Percentiles rank a stretch among this genome's conserved stretches.
Evolutionary conservation across 2,888 invertebrate species (phyloP).

Genomic region (Rhimphoctona megacephalus): DNA sequence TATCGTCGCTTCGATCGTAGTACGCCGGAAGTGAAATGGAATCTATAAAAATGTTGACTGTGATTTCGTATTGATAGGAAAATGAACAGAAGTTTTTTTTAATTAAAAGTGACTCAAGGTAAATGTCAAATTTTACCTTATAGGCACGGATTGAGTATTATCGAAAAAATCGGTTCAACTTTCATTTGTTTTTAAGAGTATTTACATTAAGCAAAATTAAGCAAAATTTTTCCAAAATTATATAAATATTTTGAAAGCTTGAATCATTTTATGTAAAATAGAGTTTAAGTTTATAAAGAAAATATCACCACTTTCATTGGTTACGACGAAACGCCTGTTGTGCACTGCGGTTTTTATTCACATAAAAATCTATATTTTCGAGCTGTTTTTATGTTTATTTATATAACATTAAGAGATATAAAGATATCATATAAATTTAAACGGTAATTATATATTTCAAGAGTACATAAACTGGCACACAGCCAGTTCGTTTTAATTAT

Average conservation of each 20-base stretch:
- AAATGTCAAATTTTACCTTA: slow-evolving; percentile 8
- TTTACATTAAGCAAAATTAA: neutral
- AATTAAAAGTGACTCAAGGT: neutral
- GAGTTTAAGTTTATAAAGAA: neutral
- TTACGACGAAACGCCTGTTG: neutral
- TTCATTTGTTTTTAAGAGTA: neutral
- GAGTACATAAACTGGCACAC: neutral
- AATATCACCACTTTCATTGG: neutral
- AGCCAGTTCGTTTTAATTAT: slow-evolving; percentile 12
- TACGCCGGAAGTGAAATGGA: slow-evolving; percentile 24
- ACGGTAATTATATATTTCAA: neutral
- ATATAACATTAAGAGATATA: neutral
- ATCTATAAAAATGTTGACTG: neutral
- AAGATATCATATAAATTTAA: neutral
- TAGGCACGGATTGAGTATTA: neutral
- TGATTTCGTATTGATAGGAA: neutral
- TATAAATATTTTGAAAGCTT: neutral
- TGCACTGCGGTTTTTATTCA: neutral
- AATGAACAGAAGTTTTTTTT: neutral
- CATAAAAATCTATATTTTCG: neutral
- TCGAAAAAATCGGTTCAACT: neutral
- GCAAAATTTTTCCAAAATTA: too few species aligned
- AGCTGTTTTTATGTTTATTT: neutral
- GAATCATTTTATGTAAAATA: neutral
- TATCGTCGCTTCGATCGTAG: neutral